Percentiles rank a stretch among this genome's conserved stretches.
These are phyloP conservation scores for Tragopan temminckii DNA, from an alignment of 2,797 vertebrate genomes.

Conservation along the genomic window DNA sequence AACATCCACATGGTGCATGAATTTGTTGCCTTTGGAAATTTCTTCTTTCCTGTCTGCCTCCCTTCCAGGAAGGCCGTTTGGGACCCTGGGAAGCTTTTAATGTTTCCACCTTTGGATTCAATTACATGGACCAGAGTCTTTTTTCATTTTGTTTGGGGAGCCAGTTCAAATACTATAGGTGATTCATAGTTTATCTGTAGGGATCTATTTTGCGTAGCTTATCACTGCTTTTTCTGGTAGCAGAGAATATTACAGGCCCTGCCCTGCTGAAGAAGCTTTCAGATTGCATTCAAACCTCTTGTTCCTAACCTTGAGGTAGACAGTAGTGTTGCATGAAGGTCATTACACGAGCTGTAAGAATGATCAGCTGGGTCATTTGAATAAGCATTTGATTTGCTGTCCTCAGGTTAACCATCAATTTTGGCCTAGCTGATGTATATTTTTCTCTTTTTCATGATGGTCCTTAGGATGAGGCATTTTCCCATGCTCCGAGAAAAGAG, in stretches of 20 bases:
- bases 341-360: not conserved
- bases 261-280: not conserved
- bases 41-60: not conserved
- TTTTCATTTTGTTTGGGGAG: not conserved
- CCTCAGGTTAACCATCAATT: not conserved
- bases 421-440: not conserved
- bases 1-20: rapidly evolving
- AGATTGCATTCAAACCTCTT: not conserved
- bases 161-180: not conserved
- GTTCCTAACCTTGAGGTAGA: not conserved
- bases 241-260: not conserved
- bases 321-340: not conserved
- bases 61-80: not conserved
- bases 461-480: not conserved
- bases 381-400: not conserved
- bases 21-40: not conserved
- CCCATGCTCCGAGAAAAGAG: not conserved
- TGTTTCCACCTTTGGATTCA: not conserved
- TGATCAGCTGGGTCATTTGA: not conserved
- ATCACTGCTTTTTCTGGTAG: not conserved
- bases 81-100: not conserved
- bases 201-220: not conserved
- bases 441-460: not conserved
- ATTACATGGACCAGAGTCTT: not conserved
- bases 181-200: not conserved